A percentile compares a stretch with the other conserved stretches of the same genome.
These are phyloP conservation scores for Ceratotherium simum DNA, from an alignment of 2,113 vertebrate genomes.

Conservation along the genomic window DNA sequence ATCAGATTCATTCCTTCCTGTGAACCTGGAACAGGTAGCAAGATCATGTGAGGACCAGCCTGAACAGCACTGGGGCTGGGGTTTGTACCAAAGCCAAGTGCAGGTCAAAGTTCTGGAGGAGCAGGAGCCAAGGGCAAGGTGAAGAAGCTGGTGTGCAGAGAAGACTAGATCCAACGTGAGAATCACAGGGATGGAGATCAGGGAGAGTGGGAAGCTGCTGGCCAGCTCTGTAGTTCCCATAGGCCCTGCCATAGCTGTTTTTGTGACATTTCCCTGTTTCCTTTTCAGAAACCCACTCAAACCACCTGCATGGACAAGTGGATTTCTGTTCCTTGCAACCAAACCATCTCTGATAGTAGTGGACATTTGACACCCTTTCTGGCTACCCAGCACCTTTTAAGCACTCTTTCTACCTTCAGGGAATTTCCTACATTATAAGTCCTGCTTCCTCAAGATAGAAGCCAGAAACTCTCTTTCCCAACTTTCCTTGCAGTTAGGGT, in stretches of 20 bases:
- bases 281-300: conserved; percentile 42
- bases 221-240: neutral
- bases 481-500: neutral
- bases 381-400: neutral
- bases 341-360: neutral
- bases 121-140: conserved; percentile 1
- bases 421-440: conserved; percentile 5
- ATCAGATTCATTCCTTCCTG: neutral
- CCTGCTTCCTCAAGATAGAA: conserved; percentile 18
- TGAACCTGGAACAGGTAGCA: neutral
- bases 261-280: neutral
- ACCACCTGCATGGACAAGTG: neutral
- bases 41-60: neutral
- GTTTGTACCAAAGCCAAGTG: neutral
- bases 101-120: neutral
- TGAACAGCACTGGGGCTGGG: neutral
- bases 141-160: neutral
- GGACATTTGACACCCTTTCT: neutral
- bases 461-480: conserved; percentile 38
- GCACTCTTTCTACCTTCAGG: neutral
- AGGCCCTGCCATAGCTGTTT: neutral
- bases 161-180: neutral
- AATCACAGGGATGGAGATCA: neutral
- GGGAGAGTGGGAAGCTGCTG: neutral
- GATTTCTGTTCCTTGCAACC: conserved; percentile 10